A percentile compares a stretch with the other conserved stretches of the same genome.
phyloP scores from a whole-genome alignment of 2,113 vertebrate genomes.

The Zootoca vivipara region DNA sequence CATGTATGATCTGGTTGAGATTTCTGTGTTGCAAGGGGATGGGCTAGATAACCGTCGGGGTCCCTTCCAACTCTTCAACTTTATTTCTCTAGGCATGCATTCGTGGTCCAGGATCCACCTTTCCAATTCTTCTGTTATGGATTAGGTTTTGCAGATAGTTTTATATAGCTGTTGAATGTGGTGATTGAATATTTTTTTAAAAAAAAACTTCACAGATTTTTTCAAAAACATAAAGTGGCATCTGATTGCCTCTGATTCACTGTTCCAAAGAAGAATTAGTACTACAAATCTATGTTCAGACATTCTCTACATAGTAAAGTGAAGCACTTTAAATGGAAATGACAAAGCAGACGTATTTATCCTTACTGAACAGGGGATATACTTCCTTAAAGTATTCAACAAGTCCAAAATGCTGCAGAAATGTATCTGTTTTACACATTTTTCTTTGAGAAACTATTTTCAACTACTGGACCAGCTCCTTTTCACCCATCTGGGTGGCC shows the following conservation, averaged over 20 bases:
- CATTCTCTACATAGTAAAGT: not conserved
- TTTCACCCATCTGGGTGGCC: conserved; percentile 53
- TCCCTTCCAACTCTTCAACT: too few species aligned
- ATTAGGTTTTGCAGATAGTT: not conserved
- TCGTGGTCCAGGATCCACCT: not conserved
- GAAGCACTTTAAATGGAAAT: not conserved
- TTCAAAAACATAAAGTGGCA: not conserved
- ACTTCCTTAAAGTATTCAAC: too few species aligned
- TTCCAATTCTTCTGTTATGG: not conserved
- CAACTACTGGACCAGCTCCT: conserved; percentile 18
- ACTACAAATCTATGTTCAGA: conserved; percentile 35
- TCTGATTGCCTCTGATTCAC: not conserved
- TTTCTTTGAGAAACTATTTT: conserved; percentile 44
- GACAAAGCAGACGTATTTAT: conserved; percentile 13
- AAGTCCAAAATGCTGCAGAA: conserved; percentile 24
- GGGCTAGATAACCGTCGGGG: too few species aligned
- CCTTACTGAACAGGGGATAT: not conserved
- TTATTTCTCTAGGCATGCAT: not conserved
- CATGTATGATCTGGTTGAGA: too few species aligned
- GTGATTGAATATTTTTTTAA: not conserved
- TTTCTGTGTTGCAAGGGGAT: too few species aligned
- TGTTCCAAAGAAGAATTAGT: not conserved
- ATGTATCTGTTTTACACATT: not conserved
- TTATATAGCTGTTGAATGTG: not conserved
- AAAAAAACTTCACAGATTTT: not conserved